phyloP scores from a whole-genome alignment of 2,888 invertebrate species.

The Actias luna region DNA sequence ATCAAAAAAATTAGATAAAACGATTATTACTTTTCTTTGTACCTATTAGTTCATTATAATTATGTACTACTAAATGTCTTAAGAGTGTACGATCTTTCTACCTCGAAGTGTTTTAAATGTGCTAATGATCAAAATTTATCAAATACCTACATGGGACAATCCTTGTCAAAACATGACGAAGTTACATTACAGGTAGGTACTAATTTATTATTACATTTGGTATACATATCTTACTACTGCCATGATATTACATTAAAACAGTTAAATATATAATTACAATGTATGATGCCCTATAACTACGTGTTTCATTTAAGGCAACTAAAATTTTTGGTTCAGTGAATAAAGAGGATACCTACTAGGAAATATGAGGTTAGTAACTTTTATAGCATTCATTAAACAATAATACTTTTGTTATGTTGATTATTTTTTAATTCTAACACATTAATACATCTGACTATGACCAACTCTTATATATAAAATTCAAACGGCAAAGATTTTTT shows the following conservation, averaged over 20 bases:
- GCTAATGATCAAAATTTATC: constrained; percentile 2
- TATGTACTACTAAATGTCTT: neutral
- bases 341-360: neutral
- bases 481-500: neutral
- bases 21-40: neutral
- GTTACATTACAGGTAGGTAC: neutral
- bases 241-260: neutral
- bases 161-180: neutral
- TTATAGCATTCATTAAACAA: neutral
- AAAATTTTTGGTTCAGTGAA: neutral
- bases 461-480: too few relatives aligned
- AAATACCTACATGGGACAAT: constrained; percentile 5
- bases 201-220: neutral
- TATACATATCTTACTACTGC: neutral
- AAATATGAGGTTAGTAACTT: neutral
- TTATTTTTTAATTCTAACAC: neutral
- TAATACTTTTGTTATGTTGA: neutral
- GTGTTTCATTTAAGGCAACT: neutral
- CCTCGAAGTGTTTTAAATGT: constrained; percentile 4
- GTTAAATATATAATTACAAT: neutral
- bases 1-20: neutral
- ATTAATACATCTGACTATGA: neutral
- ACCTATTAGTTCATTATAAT: neutral
- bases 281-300: neutral
- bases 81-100: constrained; percentile 5